Conservation (phyloP, 2,113 vertebrate species). For the Etia nguti region DNA sequence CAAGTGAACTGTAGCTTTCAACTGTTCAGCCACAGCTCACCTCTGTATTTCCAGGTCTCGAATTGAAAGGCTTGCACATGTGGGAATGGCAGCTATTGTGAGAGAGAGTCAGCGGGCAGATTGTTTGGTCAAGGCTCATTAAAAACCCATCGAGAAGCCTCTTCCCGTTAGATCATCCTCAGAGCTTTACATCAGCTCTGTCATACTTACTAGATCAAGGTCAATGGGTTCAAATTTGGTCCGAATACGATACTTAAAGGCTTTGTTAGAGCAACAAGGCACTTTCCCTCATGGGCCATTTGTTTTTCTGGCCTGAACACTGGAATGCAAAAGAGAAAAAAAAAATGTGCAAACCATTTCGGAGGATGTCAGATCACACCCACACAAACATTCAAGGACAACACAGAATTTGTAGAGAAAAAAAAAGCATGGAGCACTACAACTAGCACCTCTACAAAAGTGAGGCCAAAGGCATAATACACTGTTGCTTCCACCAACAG, state of each 20-base stretch:
- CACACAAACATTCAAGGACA: background rate
- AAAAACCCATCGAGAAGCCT: background rate
- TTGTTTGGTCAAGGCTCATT: background rate
- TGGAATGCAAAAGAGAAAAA: background rate
- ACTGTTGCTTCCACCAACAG: background rate
- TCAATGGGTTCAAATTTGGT: background rate
- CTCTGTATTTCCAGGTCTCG: background rate
- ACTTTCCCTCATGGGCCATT: background rate
- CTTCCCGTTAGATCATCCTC: background rate
- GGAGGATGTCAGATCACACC: background rate
- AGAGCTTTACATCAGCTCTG: background rate
- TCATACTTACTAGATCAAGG: background rate
- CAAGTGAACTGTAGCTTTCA: background rate
- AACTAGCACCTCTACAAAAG: background rate
- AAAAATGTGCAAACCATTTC: background rate
- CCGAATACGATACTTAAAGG: background rate
- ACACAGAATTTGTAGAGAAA: background rate
- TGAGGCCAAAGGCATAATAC: background rate
- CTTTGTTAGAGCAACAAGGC: background rate
- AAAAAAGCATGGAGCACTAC: background rate
- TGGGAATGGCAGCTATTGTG: background rate
- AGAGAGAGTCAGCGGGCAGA: slow-evolving; percentile 1
- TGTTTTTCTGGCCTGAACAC: background rate
- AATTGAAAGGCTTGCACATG: background rate
- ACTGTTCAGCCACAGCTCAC: background rate